Evolutionary conservation across 2,888 invertebrate species (phyloP), one percentile per base, ranked within the genome.

Genomic region (Drosophila formosana): DNA sequence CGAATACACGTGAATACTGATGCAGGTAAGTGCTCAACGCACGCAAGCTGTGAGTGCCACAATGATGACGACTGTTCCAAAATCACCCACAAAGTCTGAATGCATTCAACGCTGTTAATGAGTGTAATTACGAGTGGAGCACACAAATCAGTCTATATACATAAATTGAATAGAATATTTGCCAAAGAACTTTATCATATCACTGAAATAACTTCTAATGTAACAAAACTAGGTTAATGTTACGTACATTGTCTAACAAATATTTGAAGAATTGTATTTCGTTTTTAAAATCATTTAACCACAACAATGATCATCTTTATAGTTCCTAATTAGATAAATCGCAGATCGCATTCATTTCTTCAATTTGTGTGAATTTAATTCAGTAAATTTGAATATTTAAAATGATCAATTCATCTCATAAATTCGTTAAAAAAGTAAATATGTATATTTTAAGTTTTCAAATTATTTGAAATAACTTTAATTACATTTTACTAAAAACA

Each of bases 41-140:
- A 61, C 75, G 60, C 46, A 23, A 68, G 25, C 13, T 46, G 41
- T 39, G 61, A 61, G 26, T 75, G 56, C 43, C 51, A 55, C 0
- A 13, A 34, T 28, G 23, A 43, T 30, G 26, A 51, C 18, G 13
- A 18, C 34, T 30, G 13, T 34, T 25, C 55, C 34, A 26, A 28
- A 68, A 52, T 43, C 45, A 5, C 5, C 26, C 30, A 43, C 18
- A 18, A 18, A 32, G 7, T 43, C 45, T 25, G 28, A 13, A 55
- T 55, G 34, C 26, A 69, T 34, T 46, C 9, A 46, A 6, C 30
- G 43, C 18, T 47, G 13, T 30, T n/a, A 26, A n/a, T 26, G 26
- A n/a, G n/a, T 28, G n/a, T n/a, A 46, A 46, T 6, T 46, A 9
- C 32, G 37, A 37, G 3, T 37, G n/a, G 8, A n/a, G 13, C n/a